Conservation (phyloP, 2,113 vertebrate genomes). For the Lagenorhynchus albirostris region DNA sequence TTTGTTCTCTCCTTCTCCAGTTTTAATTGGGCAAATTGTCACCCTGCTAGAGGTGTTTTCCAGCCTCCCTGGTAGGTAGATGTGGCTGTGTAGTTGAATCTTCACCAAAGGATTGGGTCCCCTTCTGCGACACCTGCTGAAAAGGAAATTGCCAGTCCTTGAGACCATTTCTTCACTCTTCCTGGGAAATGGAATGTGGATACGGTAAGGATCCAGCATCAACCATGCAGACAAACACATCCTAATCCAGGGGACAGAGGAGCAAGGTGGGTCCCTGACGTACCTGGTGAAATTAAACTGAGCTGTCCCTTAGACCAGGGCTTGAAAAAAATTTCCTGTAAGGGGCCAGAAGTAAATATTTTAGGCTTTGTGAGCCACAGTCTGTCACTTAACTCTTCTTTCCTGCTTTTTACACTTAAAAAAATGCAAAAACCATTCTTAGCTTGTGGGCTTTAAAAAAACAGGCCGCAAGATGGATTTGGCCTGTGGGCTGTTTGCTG, state of each 20-base stretch:
- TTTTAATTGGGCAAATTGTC: not conserved
- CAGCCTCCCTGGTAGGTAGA: not conserved
- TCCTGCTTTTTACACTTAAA: not conserved
- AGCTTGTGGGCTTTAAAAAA: not conserved
- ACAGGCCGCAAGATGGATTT: not conserved
- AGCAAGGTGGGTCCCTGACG: not conserved
- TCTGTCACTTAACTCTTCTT: not conserved
- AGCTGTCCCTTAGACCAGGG: not conserved
- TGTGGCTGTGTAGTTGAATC: not conserved
- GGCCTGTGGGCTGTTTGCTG: not conserved
- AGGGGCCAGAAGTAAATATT: not conserved
- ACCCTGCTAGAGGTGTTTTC: not conserved
- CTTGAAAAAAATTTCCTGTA: not conserved
- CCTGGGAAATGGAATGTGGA: not conserved
- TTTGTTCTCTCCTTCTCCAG: not conserved
- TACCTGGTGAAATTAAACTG: not conserved
- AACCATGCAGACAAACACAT: not conserved
- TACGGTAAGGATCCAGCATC: not conserved
- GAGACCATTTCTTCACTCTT: not conserved
- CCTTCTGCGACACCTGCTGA: not conserved
- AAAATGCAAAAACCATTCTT: not conserved
- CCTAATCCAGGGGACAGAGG: not conserved
- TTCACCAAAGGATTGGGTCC: not conserved
- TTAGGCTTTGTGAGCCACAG: not conserved
- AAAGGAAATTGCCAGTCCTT: not conserved